Base-by-base conservation (phyloP, 2,113 vertebrate genomes). In the Indri indri region DNA sequence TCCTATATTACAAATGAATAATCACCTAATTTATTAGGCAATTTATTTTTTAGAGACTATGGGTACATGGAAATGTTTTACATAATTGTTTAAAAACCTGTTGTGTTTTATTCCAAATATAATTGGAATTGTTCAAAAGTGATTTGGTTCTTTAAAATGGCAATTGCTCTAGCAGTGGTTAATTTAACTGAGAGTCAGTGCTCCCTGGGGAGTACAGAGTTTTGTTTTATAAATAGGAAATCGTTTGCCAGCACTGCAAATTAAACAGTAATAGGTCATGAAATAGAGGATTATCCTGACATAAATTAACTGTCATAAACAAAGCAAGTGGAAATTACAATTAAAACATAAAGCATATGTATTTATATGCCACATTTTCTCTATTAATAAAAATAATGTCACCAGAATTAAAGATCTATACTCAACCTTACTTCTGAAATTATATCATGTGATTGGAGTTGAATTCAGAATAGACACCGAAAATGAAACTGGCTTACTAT, bases 151-250 rank as follows among this genome's bases (percentile, higher is more conserved):
- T 93, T 95, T 82, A 84, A 66, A 93, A 90, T 79, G 54, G 59
- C 77, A 97, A 90, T 90, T 92, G 83, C 54, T 68, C 94, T 68
- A 83, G 11, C 25, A 79, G n/a, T 54, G 54, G 30, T 82, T 96
- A 74, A 90, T 97, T 94, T 95, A 83, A 66, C 30, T 37, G 25
- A 77, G 66, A 71, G 79, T 70, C 65, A 88, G 47, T 3, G n/a
- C 68, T 90, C 61, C 30, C 34, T 45, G 81, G 45, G 11, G 45
- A 66, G 52, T 89, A 52, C 71, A 65, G 42, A 74, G 8, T 66
- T 83, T 74, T 74, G 2, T 87, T 30, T 71, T 95, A 77, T 90
- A 87, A 91, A 79, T 83, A 90, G 50, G 63, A 94, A 96, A 74
- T 57, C 86, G 34, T 82, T 90, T 87, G 25, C 20, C 20, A 68